These are phyloP conservation scores for Thunnus maccoyii DNA, from an alignment of 2,113 vertebrate genomes.

Conservation along the genomic window DNA sequence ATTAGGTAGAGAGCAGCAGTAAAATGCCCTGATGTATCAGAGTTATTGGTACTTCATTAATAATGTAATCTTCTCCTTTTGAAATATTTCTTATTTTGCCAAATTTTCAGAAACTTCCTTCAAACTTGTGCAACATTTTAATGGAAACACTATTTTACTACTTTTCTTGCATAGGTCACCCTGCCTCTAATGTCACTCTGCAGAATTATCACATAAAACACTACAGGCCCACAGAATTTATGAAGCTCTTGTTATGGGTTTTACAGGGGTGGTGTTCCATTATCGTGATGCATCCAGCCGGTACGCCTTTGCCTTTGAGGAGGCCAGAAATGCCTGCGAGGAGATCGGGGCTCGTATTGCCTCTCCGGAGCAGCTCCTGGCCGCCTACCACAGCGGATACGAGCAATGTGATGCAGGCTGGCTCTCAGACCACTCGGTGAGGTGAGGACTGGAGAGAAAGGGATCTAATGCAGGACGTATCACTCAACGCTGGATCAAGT, in stretches of 20 bases:
- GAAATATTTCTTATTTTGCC: no score
- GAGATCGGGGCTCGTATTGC: constrained; percentile 91
- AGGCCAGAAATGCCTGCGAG: constrained; percentile 88
- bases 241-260: not conserved
- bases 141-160: no score
- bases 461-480: not conserved
- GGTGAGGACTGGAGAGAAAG: constrained; percentile 78
- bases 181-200: no score
- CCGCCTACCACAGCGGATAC: constrained; percentile 91
- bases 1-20: no score
- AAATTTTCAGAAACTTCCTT: no score
- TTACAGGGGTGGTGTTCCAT: constrained; percentile 94
- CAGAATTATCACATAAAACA: no score
- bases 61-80: no score
- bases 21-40: no score
- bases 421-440: constrained; percentile 94
- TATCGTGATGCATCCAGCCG: constrained; percentile 91
- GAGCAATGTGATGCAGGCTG: constrained; percentile 96
- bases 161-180: no score
- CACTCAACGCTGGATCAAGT: not conserved
- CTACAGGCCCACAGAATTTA: no score
- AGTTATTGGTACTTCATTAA: no score
- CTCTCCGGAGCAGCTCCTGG: constrained; percentile 92
- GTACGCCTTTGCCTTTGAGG: constrained; percentile 90
- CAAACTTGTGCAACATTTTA: no score